Conservation (phyloP, 2,113 vertebrate genomes). For the Dipodomys ordii region DNA sequence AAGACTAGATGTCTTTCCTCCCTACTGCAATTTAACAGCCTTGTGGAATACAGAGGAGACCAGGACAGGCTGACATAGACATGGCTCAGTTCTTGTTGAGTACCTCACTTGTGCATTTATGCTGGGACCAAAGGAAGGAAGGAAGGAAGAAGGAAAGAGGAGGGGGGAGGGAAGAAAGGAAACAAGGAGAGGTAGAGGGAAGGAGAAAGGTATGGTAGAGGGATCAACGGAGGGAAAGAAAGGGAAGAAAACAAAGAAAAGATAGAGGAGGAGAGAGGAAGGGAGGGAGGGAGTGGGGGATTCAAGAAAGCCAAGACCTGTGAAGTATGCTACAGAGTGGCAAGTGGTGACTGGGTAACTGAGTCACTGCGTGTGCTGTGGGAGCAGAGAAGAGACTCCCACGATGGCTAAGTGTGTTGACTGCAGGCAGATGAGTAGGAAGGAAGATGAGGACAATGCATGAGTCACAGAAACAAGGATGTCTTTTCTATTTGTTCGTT, state of each 20-base stretch:
- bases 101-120: neutral
- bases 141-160: neutral
- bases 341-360: neutral
- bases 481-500: neutral
- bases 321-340: no score
- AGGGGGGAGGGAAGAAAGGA: no score
- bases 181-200: no score
- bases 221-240: neutral
- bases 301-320: neutral
- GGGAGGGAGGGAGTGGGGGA: neutral
- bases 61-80: neutral
- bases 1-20: neutral
- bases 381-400: no score
- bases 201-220: accelerated
- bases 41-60: neutral
- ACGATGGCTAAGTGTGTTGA: neutral
- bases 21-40: no score
- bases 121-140: neutral
- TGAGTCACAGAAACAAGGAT: neutral
- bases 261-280: no score
- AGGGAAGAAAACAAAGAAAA: neutral
- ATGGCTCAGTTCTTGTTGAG: neutral
- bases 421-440: neutral
- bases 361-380: no score
- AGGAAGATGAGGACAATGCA: neutral